phyloP scores from a whole-genome alignment of 2,113 vertebrate genomes.

The Paralichthys olivaceus region DNA sequence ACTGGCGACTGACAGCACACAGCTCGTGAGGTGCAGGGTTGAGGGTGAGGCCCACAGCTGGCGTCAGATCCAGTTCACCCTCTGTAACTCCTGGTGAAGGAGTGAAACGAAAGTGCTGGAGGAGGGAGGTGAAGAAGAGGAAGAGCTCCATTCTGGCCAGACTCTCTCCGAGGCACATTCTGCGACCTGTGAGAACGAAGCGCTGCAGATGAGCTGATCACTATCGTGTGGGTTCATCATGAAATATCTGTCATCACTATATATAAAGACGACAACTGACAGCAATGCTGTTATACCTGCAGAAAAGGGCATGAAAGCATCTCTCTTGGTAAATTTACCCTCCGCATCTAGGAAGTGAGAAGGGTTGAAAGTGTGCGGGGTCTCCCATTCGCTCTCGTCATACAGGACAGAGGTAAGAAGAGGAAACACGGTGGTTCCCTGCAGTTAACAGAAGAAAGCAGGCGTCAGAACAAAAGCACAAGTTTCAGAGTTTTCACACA shows the following conservation, averaged over 20 bases:
- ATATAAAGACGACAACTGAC: neutral
- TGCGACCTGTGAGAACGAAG: conserved; percentile 67
- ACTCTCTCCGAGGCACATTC: conserved; percentile 80
- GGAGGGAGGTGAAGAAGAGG: conserved; percentile 82
- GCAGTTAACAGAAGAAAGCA: neutral
- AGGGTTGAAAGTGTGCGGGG: conserved; percentile 75
- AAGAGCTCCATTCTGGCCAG: conserved; percentile 86
- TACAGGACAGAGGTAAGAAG: conserved; percentile 76
- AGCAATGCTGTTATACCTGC: conserved; percentile 67
- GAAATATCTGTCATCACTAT: too few relatives aligned
- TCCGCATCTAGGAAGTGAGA: conserved; percentile 77
- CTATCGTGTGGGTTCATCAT: too few relatives aligned
- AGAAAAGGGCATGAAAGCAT: conserved; percentile 81
- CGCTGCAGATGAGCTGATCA: neutral
- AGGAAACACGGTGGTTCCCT: conserved; percentile 76
- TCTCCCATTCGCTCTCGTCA: conserved; percentile 79
- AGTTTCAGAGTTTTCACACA: neutral
- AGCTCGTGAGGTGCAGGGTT: conserved; percentile 63
- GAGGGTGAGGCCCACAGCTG: conserved; percentile 59
- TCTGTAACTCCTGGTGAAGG: conserved; percentile 74
- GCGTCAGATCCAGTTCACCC: conserved; percentile 80
- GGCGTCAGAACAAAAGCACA: neutral
- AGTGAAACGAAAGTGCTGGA: conserved; percentile 83
- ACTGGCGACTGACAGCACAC: conserved; percentile 60
- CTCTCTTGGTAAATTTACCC: conserved; percentile 71